Evolutionary conservation across 2,113 vertebrate species (phyloP).

Genomic region (Edolisoma coerulescens): DNA sequence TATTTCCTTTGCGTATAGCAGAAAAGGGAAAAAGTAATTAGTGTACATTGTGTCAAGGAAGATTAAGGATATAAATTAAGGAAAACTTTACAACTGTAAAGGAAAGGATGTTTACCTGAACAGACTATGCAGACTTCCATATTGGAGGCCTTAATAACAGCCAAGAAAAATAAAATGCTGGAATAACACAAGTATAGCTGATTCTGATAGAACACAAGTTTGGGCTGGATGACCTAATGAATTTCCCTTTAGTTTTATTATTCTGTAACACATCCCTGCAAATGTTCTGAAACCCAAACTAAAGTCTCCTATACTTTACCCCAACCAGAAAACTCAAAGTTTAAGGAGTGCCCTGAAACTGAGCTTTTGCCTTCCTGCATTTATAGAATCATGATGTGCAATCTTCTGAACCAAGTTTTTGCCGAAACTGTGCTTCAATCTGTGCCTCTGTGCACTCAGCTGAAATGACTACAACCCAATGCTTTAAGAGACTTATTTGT

Average conservation of each 20-base stretch:
- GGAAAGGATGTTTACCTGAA: background rate
- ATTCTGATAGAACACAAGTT: background rate
- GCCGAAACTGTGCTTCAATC: background rate
- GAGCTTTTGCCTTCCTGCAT: background rate
- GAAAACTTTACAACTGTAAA: background rate
- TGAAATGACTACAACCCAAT: background rate
- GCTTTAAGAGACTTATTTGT: background rate
- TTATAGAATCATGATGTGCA: background rate
- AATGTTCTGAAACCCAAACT: background rate
- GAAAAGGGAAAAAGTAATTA: background rate
- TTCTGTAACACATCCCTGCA: background rate
- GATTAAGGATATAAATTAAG: background rate
- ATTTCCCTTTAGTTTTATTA: background rate
- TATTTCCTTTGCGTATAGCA: background rate
- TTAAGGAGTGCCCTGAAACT: background rate
- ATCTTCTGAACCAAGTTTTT: background rate
- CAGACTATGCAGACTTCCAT: background rate
- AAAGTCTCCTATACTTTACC: background rate
- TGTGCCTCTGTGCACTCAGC: background rate
- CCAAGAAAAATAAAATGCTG: background rate
- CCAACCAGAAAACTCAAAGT: background rate
- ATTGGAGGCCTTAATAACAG: background rate
- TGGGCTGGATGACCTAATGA: background rate
- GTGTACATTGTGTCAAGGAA: background rate
- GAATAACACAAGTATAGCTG: background rate